These are phyloP conservation scores for Microcebus murinus DNA, from an alignment of 2,113 vertebrate genomes.

Conservation along the genomic window DNA sequence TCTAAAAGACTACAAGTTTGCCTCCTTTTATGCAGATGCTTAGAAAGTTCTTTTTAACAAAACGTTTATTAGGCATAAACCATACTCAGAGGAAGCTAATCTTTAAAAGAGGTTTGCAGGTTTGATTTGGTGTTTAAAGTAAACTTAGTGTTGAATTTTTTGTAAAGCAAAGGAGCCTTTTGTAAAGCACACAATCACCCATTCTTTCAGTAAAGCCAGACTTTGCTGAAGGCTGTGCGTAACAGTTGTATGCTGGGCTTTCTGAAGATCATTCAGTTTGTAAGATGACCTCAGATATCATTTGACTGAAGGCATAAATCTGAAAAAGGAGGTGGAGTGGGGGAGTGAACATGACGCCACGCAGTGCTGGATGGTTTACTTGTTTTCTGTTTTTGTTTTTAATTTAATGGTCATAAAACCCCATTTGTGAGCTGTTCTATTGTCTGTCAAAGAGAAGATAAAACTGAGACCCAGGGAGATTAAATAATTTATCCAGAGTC, in stretches of 20 bases:
- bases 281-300: neutral
- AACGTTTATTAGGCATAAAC: neutral
- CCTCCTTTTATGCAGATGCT: neutral
- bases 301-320: neutral
- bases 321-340: neutral
- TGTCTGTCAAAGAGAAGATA: neutral
- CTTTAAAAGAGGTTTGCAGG: neutral
- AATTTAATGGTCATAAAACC: neutral
- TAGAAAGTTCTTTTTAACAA: neutral
- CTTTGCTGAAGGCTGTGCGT: neutral
- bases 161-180: neutral
- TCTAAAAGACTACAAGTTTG: neutral
- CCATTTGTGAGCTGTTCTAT: neutral
- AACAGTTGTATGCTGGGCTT: neutral
- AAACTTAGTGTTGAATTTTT: neutral
- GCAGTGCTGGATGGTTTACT: no score
- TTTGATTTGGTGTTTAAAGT: neutral
- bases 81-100: neutral
- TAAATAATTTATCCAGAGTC: neutral
- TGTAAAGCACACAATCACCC: no score
- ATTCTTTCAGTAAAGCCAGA: neutral
- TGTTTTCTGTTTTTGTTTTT: neutral
- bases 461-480: neutral
- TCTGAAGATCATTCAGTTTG: neutral
- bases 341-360: no score